Evolutionary conservation across 2,113 vertebrate species (phyloP).

Genomic region (Pimephales promelas): DNA sequence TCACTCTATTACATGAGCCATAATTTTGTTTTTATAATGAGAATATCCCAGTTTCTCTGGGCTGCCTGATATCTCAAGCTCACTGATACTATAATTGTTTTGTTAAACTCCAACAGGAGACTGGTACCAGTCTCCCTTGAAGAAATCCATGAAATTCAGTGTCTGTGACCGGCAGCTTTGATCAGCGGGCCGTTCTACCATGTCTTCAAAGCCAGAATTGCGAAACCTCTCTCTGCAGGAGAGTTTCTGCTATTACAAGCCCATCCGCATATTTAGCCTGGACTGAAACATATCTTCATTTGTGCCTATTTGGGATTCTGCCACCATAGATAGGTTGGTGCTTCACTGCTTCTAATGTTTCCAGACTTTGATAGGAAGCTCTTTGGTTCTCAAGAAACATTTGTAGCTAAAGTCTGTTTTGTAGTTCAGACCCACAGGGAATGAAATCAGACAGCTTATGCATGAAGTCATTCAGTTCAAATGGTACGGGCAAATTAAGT

Average conservation of each 20-base stretch:
- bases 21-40: constrained; percentile 38
- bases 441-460: background rate
- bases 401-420: constrained; percentile 12
- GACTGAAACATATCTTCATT: constrained; percentile 30
- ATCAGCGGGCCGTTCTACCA: background rate
- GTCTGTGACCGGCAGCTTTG: constrained; percentile 24
- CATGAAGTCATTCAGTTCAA: constrained; percentile 16
- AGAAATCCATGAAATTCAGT: constrained; percentile 30
- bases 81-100: constrained; percentile 40
- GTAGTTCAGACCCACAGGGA: background rate
- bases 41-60: background rate
- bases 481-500: background rate
- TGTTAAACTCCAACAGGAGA: constrained; percentile 30
- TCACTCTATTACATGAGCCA: constrained; percentile 46
- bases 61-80: constrained; percentile 29
- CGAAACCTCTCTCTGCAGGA: constrained; percentile 2
- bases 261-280: constrained; percentile 35
- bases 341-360: constrained; percentile 6
- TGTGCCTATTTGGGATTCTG: constrained; percentile 35
- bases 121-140: constrained; percentile 9
- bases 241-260: constrained; percentile 28
- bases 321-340: background rate
- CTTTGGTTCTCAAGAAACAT: constrained; percentile 13
- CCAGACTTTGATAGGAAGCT: constrained; percentile 14
- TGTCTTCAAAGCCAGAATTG: constrained; percentile 10